Conservation (phyloP, 2,113 vertebrate genomes). For the Mus spicilegus region DNA sequence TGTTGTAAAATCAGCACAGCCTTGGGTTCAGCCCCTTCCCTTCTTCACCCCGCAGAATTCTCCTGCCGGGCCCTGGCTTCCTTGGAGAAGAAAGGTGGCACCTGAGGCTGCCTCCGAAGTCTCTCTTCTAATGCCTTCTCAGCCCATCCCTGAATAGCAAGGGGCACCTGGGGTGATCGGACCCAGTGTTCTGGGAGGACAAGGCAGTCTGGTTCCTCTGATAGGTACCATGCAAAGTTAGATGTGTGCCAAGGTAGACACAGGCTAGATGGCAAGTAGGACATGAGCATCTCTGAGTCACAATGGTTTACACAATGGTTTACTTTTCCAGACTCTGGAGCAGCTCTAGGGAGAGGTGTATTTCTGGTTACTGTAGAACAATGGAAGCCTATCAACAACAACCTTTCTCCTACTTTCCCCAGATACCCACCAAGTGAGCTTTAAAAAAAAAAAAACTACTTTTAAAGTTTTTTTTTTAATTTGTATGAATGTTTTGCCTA, state of each 20-base stretch:
- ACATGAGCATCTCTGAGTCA: neutral
- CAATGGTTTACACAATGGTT: neutral
- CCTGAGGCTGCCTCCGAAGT: neutral
- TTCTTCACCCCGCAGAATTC: too few species aligned
- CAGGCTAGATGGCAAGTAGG: neutral
- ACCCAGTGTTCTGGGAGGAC: neutral
- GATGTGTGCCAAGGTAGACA: neutral
- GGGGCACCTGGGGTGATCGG: neutral
- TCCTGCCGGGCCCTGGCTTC: neutral
- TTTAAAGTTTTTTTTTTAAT: neutral
- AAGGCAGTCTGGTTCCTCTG: neutral
- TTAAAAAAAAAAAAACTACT: neutral
- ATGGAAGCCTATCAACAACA: neutral
- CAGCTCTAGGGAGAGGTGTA: neutral
- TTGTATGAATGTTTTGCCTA: neutral
- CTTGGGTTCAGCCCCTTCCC: neutral
- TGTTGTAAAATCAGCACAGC: neutral
- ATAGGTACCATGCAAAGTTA: neutral
- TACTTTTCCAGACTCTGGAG: neutral
- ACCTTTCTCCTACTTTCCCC: neutral
- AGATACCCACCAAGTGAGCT: neutral
- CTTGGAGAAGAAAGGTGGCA: neutral
- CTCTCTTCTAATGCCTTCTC: slow-evolving; percentile 35
- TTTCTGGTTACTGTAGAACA: neutral
- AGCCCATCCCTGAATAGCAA: neutral